Percentiles rank a stretch among this genome's conserved stretches.
phyloP scores from a whole-genome alignment of 2,113 vertebrate genomes.

The Psittacara wagleri region DNA sequence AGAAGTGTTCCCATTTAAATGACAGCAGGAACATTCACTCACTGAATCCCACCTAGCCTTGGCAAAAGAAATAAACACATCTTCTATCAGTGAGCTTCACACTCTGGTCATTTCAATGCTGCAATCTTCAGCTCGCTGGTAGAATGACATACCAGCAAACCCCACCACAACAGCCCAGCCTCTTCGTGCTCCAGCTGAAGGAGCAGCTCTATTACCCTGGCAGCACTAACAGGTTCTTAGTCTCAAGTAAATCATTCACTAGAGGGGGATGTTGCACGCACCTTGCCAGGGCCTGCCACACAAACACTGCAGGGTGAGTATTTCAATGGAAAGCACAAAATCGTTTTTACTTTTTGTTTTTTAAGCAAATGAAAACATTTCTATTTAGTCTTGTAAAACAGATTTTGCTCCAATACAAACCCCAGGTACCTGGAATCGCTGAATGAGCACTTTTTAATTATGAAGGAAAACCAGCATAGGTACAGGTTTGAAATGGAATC shows the following conservation, averaged over 20 bases:
- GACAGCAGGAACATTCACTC: not conserved
- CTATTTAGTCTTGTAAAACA: constrained; percentile 15
- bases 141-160: not conserved
- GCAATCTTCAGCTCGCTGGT: not conserved
- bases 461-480: not conserved
- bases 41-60: not conserved
- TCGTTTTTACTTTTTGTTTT: not conserved
- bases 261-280: not conserved
- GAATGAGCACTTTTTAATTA: constrained; percentile 58
- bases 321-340: not conserved
- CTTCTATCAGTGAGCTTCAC: not conserved
- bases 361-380: constrained; percentile 24
- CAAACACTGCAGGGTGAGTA: not conserved
- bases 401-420: not conserved
- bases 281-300: not conserved
- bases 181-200: not conserved
- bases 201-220: not conserved
- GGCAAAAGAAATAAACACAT: not conserved
- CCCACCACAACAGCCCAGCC: not conserved
- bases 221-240: not conserved
- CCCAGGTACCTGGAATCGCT: constrained; percentile 6
- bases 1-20: not conserved
- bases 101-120: not conserved
- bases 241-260: not conserved
- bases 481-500: constrained; percentile 30